phyloP scores from a whole-genome alignment of 1,140 invertebrate genomes.

The Saccostrea glomerata region DNA sequence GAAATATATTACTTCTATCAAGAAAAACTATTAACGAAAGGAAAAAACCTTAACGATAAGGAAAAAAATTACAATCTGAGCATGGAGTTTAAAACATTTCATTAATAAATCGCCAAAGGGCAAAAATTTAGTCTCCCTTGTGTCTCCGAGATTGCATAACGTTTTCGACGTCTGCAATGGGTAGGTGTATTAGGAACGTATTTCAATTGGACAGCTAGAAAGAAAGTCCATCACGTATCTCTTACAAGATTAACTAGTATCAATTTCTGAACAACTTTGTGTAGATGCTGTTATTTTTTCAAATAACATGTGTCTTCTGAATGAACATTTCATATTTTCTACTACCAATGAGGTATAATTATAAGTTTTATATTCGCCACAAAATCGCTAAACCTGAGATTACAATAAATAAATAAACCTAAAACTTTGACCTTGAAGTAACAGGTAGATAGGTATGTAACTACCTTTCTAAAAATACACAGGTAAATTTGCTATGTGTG shows the following conservation, averaged over 20 bases:
- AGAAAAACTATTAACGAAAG: not conserved
- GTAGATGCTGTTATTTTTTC: not conserved
- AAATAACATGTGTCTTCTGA: not conserved
- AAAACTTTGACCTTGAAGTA: not conserved
- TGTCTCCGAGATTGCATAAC: not conserved
- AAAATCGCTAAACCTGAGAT: constrained; percentile 23
- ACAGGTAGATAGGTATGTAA: constrained; percentile 4
- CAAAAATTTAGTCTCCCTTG: not conserved
- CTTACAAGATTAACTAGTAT: not conserved
- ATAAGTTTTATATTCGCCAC: constrained; percentile 34
- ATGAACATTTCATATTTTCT: constrained; percentile 22
- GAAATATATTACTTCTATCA: not conserved
- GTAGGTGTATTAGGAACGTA: not conserved
- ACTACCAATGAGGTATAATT: constrained; percentile 14
- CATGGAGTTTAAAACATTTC: not conserved
- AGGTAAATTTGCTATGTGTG: not conserved
- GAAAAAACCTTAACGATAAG: not conserved
- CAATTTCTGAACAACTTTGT: constrained; percentile 9
- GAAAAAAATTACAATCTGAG: not conserved
- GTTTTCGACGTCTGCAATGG: not conserved
- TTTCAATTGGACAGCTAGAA: constrained; percentile 10
- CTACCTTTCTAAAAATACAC: constrained; percentile 3
- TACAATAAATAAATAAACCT: constrained; percentile 14
- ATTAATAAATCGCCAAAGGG: not conserved
- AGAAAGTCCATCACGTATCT: not conserved